Evolutionary conservation across 1,140 invertebrate species (phyloP).

Genomic region (Ostrea denselamellosa): DNA sequence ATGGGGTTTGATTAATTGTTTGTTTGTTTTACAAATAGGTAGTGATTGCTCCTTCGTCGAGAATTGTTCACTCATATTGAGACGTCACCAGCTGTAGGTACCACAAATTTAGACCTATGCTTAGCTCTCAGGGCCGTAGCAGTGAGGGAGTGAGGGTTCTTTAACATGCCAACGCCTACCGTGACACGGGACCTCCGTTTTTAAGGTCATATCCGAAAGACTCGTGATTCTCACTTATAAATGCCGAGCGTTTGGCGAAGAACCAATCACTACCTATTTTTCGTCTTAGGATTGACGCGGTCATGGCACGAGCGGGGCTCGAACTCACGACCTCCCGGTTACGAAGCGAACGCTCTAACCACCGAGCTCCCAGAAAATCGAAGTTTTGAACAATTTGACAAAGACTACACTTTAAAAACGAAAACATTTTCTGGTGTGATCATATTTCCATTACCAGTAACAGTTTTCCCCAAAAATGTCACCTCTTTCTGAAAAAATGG

Average conservation of each 20-base stretch:
- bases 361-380: no score
- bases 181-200: no score
- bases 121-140: no score
- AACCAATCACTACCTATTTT: neutral
- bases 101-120: no score
- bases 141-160: no score
- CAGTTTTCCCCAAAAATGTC: slow-evolving; percentile 47
- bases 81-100: slow-evolving; percentile 22
- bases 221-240: no score
- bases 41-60: slow-evolving; percentile 32
- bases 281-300: neutral
- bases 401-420: slow-evolving; percentile 5
- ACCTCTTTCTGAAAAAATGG: slow-evolving; percentile 49
- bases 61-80: slow-evolving; percentile 14
- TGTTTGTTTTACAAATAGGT: no score
- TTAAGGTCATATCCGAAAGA: no score
- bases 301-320: neutral
- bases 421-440: slow-evolving; percentile 44
- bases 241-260: neutral
- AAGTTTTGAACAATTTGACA: no score
- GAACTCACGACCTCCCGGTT: neutral
- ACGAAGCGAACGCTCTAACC: neutral
- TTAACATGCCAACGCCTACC: no score
- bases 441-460: slow-evolving; percentile 33
- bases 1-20: slow-evolving; percentile 24